Percentiles rank a stretch among this genome's conserved stretches.
phyloP scores from a whole-genome alignment of 2,113 vertebrate genomes.

The Mesembrinibis cayennensis region DNA sequence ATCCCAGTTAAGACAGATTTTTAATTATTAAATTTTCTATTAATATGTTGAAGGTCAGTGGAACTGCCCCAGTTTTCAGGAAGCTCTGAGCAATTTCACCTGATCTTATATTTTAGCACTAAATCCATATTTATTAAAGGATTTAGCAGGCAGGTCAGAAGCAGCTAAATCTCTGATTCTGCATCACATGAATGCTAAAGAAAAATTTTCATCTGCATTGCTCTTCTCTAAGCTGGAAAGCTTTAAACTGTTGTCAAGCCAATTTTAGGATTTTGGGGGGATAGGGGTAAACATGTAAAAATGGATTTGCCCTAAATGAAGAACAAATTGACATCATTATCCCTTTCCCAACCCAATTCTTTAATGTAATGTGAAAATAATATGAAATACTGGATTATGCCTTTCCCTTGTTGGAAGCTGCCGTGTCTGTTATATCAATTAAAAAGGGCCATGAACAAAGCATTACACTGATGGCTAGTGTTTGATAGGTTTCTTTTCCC shows the following conservation, averaged over 20 bases:
- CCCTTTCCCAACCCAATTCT: constrained; percentile 8
- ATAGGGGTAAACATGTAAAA: constrained; percentile 18
- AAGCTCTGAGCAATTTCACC: constrained; percentile 43
- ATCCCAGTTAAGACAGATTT: constrained; percentile 11
- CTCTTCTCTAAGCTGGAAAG: constrained; percentile 1
- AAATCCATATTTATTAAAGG: constrained; percentile 63
- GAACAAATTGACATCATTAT: constrained; percentile 28
- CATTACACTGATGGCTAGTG: neutral
- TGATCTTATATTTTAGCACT: constrained; percentile 41
- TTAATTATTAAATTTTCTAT: constrained; percentile 57
- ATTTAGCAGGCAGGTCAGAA: constrained; percentile 43
- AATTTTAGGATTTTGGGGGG: neutral
- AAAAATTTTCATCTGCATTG: neutral
- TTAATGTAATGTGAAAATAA: constrained; percentile 42
- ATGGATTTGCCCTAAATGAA: constrained; percentile 38
- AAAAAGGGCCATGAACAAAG: neutral
- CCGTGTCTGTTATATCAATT: neutral
- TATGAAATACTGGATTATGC: neutral
- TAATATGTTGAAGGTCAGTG: constrained; percentile 39
- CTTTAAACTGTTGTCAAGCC: neutral
- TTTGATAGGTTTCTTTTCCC: neutral
- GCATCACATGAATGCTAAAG: constrained; percentile 43
- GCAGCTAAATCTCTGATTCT: constrained; percentile 19
- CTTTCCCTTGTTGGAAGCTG: neutral
- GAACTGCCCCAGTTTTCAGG: constrained; percentile 32